phyloP scores from a whole-genome alignment of 2,113 vertebrate species.

The Gyps fulvus region DNA sequence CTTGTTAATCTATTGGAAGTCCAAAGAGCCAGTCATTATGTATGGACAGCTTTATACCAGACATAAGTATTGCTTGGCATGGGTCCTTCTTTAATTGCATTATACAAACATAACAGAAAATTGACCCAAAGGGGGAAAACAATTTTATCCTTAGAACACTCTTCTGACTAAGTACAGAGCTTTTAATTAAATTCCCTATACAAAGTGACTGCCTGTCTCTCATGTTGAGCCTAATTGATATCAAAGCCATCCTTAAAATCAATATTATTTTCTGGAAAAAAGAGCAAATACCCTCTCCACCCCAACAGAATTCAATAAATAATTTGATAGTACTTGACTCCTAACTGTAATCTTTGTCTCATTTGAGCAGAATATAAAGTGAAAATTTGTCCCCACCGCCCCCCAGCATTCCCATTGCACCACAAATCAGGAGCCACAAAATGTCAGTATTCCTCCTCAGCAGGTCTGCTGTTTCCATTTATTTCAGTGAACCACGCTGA shows the following conservation, averaged over 20 bases:
- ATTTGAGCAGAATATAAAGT: conserved; percentile 65
- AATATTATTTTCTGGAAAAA: conserved; percentile 60
- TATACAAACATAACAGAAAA: conserved; percentile 69
- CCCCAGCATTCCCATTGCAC: conserved; percentile 33
- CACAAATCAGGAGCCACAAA: background rate
- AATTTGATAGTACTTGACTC: conserved; percentile 66
- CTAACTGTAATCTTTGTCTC: conserved; percentile 67
- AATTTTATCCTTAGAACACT: conserved; percentile 68
- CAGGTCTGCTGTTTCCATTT: conserved; percentile 23
- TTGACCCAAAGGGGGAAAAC: conserved; percentile 65
- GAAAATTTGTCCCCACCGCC: conserved; percentile 25
- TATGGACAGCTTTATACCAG: conserved; percentile 48
- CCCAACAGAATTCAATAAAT: conserved; percentile 65
- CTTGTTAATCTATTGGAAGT: conserved; percentile 7
- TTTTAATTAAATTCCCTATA: conserved; percentile 70
- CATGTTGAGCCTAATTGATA: conserved; percentile 66
- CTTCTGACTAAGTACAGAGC: conserved; percentile 63
- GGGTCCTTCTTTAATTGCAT: conserved; percentile 63
- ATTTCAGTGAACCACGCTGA: background rate
- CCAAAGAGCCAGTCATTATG: conserved; percentile 4
- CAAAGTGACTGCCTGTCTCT: conserved; percentile 68
- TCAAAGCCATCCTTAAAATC: conserved; percentile 69
- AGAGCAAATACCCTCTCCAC: conserved; percentile 50
- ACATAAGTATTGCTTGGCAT: conserved; percentile 54
- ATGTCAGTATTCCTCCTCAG: conserved; percentile 31